Conservation (phyloP, 1,140 invertebrate genomes). For the Bilobella aurantiaca region DNA sequence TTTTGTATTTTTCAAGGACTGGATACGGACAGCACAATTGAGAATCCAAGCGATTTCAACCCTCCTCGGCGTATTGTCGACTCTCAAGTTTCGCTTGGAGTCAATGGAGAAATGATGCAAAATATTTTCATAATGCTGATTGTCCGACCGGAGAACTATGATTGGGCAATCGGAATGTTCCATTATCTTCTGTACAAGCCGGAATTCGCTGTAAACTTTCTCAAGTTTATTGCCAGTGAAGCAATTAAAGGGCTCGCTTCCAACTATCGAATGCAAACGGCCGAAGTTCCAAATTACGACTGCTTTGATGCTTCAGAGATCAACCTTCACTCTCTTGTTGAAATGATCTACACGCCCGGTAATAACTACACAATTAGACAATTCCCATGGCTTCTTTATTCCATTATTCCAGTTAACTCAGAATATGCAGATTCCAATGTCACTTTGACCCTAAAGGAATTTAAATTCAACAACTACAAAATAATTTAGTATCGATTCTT, state of each 20-base stretch:
- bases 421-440: neutral
- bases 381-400: too few relatives aligned
- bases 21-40: slow-evolving; percentile 30
- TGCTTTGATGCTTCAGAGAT: slow-evolving; percentile 31
- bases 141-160: slow-evolving; percentile 53
- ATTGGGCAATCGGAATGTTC: slow-evolving; percentile 62
- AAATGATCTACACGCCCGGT: slow-evolving; percentile 25
- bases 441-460: neutral
- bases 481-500: neutral
- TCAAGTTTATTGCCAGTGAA: slow-evolving; percentile 64
- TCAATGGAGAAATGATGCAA: slow-evolving; percentile 34
- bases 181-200: slow-evolving; percentile 61
- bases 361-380: too few relatives aligned
- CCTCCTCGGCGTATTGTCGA: slow-evolving; percentile 28
- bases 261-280: slow-evolving; percentile 30
- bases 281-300: slow-evolving; percentile 30
- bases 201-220: slow-evolving; percentile 57
- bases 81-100: slow-evolving; percentile 30
- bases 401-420: too few relatives aligned
- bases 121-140: slow-evolving; percentile 28
- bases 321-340: slow-evolving; percentile 29
- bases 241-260: slow-evolving; percentile 36
- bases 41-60: slow-evolving; percentile 29
- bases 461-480: too few relatives aligned
- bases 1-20: slow-evolving; percentile 14